A percentile compares a stretch with the other conserved stretches of the same genome.
These are phyloP conservation scores for Aeoliscus strigatus DNA, from an alignment of 2,797 vertebrate species.

Conservation along the genomic window DNA sequence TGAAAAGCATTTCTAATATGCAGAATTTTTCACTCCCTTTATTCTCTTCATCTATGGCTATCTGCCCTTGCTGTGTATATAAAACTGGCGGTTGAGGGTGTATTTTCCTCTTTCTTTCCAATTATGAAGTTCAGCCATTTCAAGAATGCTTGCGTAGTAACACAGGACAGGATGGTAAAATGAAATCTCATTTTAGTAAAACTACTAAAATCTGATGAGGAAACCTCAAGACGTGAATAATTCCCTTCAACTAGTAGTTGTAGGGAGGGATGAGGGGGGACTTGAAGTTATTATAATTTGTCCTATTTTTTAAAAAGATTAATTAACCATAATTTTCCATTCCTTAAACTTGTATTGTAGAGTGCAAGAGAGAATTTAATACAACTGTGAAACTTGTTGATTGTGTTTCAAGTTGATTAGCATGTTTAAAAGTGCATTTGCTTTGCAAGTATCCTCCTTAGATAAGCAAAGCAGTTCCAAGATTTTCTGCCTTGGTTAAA, in stretches of 20 bases:
- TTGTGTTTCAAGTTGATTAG: too few species aligned
- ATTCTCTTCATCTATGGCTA: slow-evolving; percentile 59
- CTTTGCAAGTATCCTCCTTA: slow-evolving; percentile 16
- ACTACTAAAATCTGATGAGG: slow-evolving; percentile 29
- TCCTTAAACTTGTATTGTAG: slow-evolving; percentile 7
- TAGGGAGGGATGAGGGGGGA: slow-evolving; percentile 6
- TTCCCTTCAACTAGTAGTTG: slow-evolving; percentile 34
- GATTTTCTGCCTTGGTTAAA: slow-evolving; percentile 35
- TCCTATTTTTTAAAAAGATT: slow-evolving; percentile 23
- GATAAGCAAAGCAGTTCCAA: slow-evolving; percentile 26
- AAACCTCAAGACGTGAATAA: slow-evolving; percentile 47
- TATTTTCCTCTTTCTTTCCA: slow-evolving; percentile 39
- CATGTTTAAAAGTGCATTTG: slow-evolving; percentile 24
- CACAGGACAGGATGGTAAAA: slow-evolving; percentile 40
- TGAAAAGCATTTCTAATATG: slow-evolving; percentile 50
- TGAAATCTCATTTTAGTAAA: slow-evolving; percentile 54
- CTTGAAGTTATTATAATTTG: slow-evolving; percentile 34
- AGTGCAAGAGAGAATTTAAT: slow-evolving; percentile 6
- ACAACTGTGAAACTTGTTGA: slow-evolving; percentile 13
- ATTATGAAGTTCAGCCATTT: slow-evolving; percentile 50
- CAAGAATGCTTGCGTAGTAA: slow-evolving; percentile 40
- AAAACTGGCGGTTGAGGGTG: slow-evolving; percentile 54
- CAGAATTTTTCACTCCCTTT: slow-evolving; percentile 32
- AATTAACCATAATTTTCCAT: slow-evolving; percentile 13
- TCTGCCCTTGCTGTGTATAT: slow-evolving; percentile 53